Evolutionary conservation across 92 coral and sea anemone genomes (phyloP).

Genomic region (Diadumene lineata): DNA sequence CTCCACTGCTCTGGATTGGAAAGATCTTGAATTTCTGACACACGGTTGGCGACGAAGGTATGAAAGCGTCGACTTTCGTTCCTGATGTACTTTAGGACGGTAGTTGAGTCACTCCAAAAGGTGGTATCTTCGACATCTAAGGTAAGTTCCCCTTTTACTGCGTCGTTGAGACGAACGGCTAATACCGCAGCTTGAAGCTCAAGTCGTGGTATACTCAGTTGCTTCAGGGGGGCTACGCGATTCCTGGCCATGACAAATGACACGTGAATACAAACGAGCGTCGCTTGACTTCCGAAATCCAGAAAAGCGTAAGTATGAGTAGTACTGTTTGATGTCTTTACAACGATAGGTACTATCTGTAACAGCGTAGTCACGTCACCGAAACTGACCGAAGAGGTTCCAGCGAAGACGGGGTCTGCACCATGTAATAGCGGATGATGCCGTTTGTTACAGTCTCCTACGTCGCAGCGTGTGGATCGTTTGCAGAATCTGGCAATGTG

Average conservation of each 20-base stretch:
- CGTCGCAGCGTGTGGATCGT: conserved; percentile 27
- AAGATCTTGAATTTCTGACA: conserved; percentile 60
- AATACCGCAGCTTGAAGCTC: no score
- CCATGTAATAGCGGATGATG: conserved; percentile 48
- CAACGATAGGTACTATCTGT: conserved; percentile 53
- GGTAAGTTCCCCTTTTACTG: conserved; percentile 53
- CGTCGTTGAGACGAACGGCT: conserved; percentile 40
- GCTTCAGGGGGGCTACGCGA: conserved; percentile 68
- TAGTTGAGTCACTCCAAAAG: conserved; percentile 67
- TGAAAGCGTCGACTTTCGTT: conserved; percentile 66
- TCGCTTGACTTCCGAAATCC: conserved; percentile 58
- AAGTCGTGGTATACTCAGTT: conserved; percentile 57
- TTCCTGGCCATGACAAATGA: conserved; percentile 59
- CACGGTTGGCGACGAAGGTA: conserved; percentile 65
- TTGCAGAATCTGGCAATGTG: conserved; percentile 43
- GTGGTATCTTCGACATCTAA: conserved; percentile 17
- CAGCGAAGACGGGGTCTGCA: conserved; percentile 41
- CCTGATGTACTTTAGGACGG: conserved; percentile 53
- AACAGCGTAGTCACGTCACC: conserved; percentile 32
- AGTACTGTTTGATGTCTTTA: conserved; percentile 35
- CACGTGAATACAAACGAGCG: conserved; percentile 50
- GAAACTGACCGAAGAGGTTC: conserved; percentile 24
- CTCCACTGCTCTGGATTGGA: conserved; percentile 43
- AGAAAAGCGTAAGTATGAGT: conserved; percentile 51
- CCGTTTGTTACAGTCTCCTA: conserved; percentile 40